Base-by-base conservation (phyloP, 2,797 vertebrate genomes). In the Hydrolagus colliei region DNA sequence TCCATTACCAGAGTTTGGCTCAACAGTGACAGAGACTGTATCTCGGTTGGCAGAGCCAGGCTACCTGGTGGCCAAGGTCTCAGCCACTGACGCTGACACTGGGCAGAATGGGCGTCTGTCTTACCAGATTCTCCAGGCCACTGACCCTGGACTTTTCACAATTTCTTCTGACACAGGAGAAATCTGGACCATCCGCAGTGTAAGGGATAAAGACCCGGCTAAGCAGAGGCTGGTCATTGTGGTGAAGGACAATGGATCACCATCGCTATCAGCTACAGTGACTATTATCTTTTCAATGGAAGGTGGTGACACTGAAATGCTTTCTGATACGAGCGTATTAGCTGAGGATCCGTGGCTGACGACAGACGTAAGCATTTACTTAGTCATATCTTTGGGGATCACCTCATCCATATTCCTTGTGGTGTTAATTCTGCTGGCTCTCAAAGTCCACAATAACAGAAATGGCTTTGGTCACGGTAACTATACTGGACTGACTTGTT, bases 391-490 rank as follows among this genome's bases (percentile, higher is more conserved):
- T 9, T 41, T 82, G 7, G 78, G 78, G 27, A 9, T 11, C 1
- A 68, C 35, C 5, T 82, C 78, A 18, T 0, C 0, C 63, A 9
- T 82, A 18, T 82, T 82, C 6, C 63, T 82, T 0, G 22, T 82
- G 2, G 67, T 82, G 35, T 35, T 82, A 35, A 10, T 82, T 20
- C 32, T 68, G 8, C 78, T 82, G 13, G 78, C 78, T 18, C 7
- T 67, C 32, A 82, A 67, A 22, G 78, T 82, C 35, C 78, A 82
- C 61, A 82, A 82, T 18, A 82, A 22, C 27, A 82, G 78, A 10
- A 67, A 35, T 68, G 3, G 13, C 1, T 32, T 67, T 14, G 9
- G 7, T 0, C 9, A 22, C 27, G 62, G 67, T 7, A 13, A 67
- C 22, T 63, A 9, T 67, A 65, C 78, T 9, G 61, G 32, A 63